Evolutionary conservation across 2,888 invertebrate genomes (phyloP).

Genomic region (Parnassius orleans): DNA sequence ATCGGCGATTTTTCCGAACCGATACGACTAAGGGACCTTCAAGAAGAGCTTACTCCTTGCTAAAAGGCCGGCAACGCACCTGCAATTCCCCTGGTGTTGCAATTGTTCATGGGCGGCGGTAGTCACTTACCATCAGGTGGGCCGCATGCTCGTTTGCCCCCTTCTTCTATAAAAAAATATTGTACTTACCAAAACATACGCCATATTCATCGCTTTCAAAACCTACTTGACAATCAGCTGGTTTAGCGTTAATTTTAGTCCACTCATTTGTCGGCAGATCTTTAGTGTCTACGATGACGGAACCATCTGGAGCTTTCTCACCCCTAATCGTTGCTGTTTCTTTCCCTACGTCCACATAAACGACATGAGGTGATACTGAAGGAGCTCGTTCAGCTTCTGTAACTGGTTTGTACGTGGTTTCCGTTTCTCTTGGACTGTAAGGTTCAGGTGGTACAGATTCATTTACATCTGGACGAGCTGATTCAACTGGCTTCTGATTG

Average conservation of each 20-base stretch:
- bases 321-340: constrained; percentile 47
- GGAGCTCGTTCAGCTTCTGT: constrained; percentile 33
- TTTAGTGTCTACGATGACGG: constrained; percentile 51
- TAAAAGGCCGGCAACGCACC: too few species aligned
- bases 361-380: constrained; percentile 41
- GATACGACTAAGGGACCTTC: too few species aligned
- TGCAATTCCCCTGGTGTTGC: too few species aligned
- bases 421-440: constrained; percentile 25
- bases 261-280: constrained; percentile 56
- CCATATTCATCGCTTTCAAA: constrained; percentile 78
- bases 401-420: constrained; percentile 43
- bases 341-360: constrained; percentile 44
- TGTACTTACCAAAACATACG: constrained; percentile 79
- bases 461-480: background rate
- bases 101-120: too few species aligned
- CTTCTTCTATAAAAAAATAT: too few species aligned
- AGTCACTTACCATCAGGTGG: too few species aligned
- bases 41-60: too few species aligned
- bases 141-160: too few species aligned
- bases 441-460: constrained; percentile 29
- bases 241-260: constrained; percentile 50
- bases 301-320: constrained; percentile 48
- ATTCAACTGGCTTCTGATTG: constrained; percentile 1
- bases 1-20: too few species aligned
- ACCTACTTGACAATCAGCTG: constrained; percentile 67